Base-by-base conservation (phyloP, 2,113 vertebrate species). In the Bufo gargarizans region DNA sequence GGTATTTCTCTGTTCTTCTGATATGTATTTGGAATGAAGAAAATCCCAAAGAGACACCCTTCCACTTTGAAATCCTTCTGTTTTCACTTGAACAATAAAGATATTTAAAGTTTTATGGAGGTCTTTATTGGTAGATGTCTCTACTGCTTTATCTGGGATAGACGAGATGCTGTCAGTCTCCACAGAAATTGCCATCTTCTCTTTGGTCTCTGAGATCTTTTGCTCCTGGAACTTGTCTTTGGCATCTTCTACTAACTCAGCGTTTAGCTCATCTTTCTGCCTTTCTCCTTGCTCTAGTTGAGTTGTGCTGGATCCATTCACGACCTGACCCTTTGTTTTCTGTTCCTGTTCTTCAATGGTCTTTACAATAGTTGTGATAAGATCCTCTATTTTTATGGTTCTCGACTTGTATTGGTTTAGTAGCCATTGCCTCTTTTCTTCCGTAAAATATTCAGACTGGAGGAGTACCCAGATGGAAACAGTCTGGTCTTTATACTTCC, bases 401-500 rank as follows among this genome's bases (percentile, higher is more conserved):
- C 92, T 88, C 59, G 85, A 91, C 74, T 86, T 91, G 5, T 91
- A 88, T 33, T 94, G 88, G 12, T 92, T 92, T 19, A 94, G 86
- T 7, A 94, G 89, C 77, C 95, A 92, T 7, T 92, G 78, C 33
- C 89, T 91, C 88, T 91, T 83, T 95, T 91, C 92, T 33, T 94
- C 92, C 67, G 92, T 93, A 59, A 96, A 93, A 88, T 95, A 95
- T 47, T 85, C 53, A 20, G 94, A 95, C 92, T 96, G 58, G 86
- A 95, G 91, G 77, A 94, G 86, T n/a, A 94, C 91, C 94, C 93
- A 95, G 2, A 94, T 89, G 61, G 93, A 93, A 77, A 94, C 78
- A 0, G 90, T 90, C 91, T 93, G 92, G 83, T 93, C 94, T 50
- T 90, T 88, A 14, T 90, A 95, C 20, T 83, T 86, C 4, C 92